These are phyloP conservation scores for Limonius californicus DNA, from an alignment of 1,140 invertebrate genomes.

Conservation along the genomic window DNA sequence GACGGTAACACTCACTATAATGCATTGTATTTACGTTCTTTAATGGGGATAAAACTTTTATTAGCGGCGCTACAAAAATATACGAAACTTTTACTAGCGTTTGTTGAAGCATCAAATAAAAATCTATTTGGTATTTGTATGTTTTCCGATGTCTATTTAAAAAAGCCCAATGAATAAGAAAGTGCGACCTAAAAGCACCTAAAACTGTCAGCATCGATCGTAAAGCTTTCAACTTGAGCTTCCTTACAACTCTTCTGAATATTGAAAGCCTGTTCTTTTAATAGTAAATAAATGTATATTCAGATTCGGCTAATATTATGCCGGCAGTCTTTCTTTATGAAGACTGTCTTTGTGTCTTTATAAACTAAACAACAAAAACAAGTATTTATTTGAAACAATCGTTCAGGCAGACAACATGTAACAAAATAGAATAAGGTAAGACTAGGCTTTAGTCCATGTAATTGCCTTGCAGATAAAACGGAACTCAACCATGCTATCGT, in stretches of 20 bases:
- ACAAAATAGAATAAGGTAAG: neutral
- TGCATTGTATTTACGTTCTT: slow-evolving; percentile 2
- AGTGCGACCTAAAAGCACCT: slow-evolving; percentile 31
- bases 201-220: slow-evolving; percentile 46
- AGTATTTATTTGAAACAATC: neutral
- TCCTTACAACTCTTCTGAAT: slow-evolving; percentile 40
- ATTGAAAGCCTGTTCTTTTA: slow-evolving; percentile 17
- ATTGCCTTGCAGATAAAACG: no score
- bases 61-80: neutral
- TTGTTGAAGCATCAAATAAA: neutral
- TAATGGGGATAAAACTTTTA: neutral
- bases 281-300: slow-evolving; percentile 12
- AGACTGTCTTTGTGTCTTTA: neutral
- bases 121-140: slow-evolving; percentile 2
- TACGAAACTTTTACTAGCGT: neutral
- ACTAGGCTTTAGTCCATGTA: no score
- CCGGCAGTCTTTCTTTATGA: neutral
- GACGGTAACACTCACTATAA: slow-evolving; percentile 29
- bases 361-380: neutral
- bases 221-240: slow-evolving; percentile 45
- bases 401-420: neutral
- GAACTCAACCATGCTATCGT: no score
- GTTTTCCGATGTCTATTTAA: slow-evolving; percentile 10
- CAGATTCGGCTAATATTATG: neutral
- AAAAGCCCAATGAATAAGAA: slow-evolving; percentile 17